Evolutionary conservation across 2,797 vertebrate genomes (phyloP), one percentile per base, ranked within the genome.

Genomic region (Rousettus madagascariensis): DNA sequence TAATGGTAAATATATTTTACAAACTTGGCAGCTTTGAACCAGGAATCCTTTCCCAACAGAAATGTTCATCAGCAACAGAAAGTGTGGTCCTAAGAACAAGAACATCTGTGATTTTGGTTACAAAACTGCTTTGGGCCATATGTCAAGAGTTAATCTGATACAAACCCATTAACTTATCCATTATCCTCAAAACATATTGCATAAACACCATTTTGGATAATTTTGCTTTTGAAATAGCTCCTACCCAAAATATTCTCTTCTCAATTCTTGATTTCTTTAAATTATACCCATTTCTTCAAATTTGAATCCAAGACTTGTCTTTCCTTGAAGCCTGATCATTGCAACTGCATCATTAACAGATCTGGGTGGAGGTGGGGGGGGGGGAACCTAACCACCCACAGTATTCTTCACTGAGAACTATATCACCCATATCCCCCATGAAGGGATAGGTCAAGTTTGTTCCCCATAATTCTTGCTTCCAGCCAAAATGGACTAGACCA

Each of bases 191-290:
- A 68, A 63, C 13, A 36, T 33, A 49, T 38, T 24, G 24, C 22
- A 69, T 24, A 20, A 59, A 61, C 24, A 79, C 16, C 7, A 20
- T 82, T 92, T 71, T 7, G 10, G 6, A 43, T 71, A 63, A 10
- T 63, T 91, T 33, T 63, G 9, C 24, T 66, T 96, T 55, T 75
- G 80, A 95, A 95, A 68, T 72, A 95, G 33, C 16, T 72, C 61
- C 17, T 71, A 43, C 5, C 13, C 36, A 12, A 22, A 57, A 92
- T 75, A 30, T 5, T 65, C 19, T 95, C 10, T 5, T 65, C 19
- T 95, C 10, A 61, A 38, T 89, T 88, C 65, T 88, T 89, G 12
- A 59, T 51, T 36, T 43, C 57, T 68, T 90, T 87, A 75, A 85
- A 84, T 72, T 43, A 36, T 51, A 65, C 1, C 0, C 15, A 24